Evolutionary conservation across 2,113 vertebrate species (phyloP).

Genomic region (Xenopus laevis): DNA sequence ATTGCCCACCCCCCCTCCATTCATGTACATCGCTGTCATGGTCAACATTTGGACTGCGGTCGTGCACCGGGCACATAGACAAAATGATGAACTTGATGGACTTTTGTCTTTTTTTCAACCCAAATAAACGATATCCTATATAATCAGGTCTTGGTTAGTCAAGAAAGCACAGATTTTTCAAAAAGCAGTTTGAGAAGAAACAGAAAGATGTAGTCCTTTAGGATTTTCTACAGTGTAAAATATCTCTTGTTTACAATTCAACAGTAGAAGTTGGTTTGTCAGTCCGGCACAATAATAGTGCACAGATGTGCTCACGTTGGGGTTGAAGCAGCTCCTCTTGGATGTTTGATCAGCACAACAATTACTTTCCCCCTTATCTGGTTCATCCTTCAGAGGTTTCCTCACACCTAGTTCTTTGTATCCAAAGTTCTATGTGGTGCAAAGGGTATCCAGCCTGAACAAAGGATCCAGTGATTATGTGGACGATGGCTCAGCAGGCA

Average conservation of each 20-base stretch:
- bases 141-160: no score
- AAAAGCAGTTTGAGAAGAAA: no score
- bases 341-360: slow-evolving; percentile 42
- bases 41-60: slow-evolving; percentile 67
- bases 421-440: neutral
- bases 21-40: slow-evolving; percentile 82
- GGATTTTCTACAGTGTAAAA: no score
- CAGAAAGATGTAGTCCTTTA: no score
- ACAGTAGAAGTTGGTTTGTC: neutral
- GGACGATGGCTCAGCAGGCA: slow-evolving; percentile 32
- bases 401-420: neutral
- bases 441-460: slow-evolving; percentile 5
- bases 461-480: neutral
- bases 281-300: slow-evolving; percentile 26
- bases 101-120: no score
- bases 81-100: slow-evolving; percentile 6
- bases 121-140: no score
- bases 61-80: slow-evolving; percentile 34
- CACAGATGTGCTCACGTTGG: slow-evolving; percentile 48
- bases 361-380: slow-evolving; percentile 37
- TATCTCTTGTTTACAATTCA: no score
- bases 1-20: slow-evolving; percentile 60
- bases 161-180: no score
- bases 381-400: slow-evolving; percentile 48
- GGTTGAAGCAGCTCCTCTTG: slow-evolving; percentile 16